These are phyloP conservation scores for Serilophus lunatus DNA, from an alignment of 2,113 vertebrate species.

Conservation along the genomic window DNA sequence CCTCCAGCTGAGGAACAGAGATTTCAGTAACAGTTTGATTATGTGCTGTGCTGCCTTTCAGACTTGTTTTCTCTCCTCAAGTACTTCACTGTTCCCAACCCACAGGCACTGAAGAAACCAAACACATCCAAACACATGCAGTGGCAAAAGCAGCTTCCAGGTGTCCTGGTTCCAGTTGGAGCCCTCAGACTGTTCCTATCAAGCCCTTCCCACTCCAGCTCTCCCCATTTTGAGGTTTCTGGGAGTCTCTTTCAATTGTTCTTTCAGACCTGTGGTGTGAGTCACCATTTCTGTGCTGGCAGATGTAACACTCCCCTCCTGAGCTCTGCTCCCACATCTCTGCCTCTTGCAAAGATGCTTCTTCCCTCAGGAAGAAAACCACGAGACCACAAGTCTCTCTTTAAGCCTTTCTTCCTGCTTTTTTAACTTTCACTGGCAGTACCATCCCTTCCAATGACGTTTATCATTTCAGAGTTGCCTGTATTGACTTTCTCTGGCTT, in stretches of 20 bases:
- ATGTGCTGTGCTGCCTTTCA: background rate
- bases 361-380: background rate
- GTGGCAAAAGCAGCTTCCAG: background rate
- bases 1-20: background rate
- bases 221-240: background rate
- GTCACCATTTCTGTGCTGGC: background rate
- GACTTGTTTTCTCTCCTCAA: background rate
- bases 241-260: background rate
- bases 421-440: background rate
- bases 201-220: background rate
- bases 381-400: background rate
- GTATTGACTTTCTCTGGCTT: background rate
- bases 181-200: background rate
- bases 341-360: background rate
- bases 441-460: background rate
- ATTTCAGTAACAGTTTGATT: background rate
- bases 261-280: background rate
- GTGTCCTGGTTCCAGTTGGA: no score
- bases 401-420: background rate
- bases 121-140: background rate
- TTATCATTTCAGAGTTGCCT: background rate
- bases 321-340: background rate
- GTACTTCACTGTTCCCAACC: accelerated
- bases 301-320: background rate
- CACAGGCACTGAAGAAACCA: background rate